These are phyloP conservation scores for Hoplias malabaricus DNA, from an alignment of 2,113 vertebrate species.

Conservation along the genomic window DNA sequence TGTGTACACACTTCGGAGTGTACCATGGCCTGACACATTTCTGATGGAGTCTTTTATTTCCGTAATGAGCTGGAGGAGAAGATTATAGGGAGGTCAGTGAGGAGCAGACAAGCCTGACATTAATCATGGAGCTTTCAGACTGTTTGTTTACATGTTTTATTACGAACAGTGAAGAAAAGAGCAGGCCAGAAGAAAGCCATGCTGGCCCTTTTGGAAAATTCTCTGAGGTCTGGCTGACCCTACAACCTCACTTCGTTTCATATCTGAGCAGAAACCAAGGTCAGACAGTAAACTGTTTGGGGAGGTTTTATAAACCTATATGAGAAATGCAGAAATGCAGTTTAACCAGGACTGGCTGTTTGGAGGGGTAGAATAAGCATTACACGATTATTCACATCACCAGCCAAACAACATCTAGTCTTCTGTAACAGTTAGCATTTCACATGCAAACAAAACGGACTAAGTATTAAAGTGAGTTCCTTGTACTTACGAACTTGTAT, in stretches of 20 bases:
- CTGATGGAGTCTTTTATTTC: conserved; percentile 53
- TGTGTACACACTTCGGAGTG: conserved; percentile 32
- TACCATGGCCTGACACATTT: conserved; percentile 54
- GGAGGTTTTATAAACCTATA: too few relatives aligned
- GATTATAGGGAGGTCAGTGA: conserved; percentile 47
- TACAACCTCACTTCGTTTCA: not conserved
- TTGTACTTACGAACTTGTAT: too few relatives aligned
- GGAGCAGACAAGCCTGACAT: conserved; percentile 23
- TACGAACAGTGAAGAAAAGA: not conserved
- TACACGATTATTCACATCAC: too few relatives aligned
- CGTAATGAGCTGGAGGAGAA: conserved; percentile 37
- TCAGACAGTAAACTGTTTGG: not conserved
- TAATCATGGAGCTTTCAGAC: conserved; percentile 58
- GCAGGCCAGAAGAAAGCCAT: not conserved
- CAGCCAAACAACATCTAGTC: too few relatives aligned
- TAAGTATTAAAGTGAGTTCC: too few relatives aligned
- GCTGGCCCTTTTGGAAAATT: not conserved
- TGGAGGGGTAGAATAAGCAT: too few relatives aligned
- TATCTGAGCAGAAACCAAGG: not conserved
- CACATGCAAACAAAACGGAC: too few relatives aligned
- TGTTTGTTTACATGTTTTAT: conserved; percentile 44
- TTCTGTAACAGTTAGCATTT: too few relatives aligned
- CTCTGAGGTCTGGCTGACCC: not conserved
- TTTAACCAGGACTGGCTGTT: too few relatives aligned
- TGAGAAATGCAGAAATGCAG: too few relatives aligned